Evolutionary conservation across 2,113 vertebrate genomes (phyloP).

Genomic region (Micronycteris hirsuta): DNA sequence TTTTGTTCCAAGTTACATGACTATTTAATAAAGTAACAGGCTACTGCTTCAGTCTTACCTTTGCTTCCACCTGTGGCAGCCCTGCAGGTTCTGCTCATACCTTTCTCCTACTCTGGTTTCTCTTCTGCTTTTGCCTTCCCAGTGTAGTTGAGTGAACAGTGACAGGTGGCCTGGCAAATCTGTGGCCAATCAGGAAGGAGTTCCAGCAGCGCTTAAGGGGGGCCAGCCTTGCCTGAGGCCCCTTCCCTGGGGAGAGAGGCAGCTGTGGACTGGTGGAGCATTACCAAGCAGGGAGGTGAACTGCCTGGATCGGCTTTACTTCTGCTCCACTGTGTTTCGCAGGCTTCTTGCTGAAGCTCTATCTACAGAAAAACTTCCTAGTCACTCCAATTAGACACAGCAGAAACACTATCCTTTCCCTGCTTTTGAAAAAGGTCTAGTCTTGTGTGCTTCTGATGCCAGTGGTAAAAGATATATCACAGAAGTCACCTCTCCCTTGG

Average conservation of each 20-base stretch:
- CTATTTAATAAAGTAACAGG: not conserved
- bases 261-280: not conserved
- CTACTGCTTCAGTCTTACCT: not conserved
- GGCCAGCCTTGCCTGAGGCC: rapidly evolving
- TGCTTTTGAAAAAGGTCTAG: not conserved
- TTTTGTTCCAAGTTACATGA: not conserved
- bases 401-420: not conserved
- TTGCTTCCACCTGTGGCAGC: not conserved
- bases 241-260: not conserved
- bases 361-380: not conserved
- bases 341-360: not conserved
- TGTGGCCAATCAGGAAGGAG: not conserved
- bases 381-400: not conserved
- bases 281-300: too few relatives aligned
- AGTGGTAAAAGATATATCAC: rapidly evolving
- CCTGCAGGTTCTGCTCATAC: not conserved
- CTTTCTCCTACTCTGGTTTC: not conserved
- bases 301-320: rapidly evolving
- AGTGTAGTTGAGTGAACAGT: too few relatives aligned
- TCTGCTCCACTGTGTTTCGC: not conserved
- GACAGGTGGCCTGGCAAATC: not conserved
- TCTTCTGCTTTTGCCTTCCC: not conserved
- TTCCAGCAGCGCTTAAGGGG: rapidly evolving
- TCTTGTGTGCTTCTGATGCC: not conserved
- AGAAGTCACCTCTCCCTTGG: not conserved